Base-by-base conservation (phyloP, 2,888 invertebrate genomes). In the Rhamphomyia laevipes region DNA sequence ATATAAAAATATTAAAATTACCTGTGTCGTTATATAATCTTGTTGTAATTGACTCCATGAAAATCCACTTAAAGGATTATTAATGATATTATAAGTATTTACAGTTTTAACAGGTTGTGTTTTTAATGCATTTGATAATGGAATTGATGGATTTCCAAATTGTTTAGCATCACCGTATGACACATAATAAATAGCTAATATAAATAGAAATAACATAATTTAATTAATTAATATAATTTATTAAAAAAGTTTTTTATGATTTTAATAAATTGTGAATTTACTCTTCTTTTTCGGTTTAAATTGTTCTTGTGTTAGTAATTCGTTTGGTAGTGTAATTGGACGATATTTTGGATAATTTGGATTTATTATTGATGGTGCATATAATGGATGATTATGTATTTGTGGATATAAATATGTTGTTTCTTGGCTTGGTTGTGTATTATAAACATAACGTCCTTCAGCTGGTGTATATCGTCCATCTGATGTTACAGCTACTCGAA, bases 321-420 rank as follows among this genome's bases (percentile, higher is more conserved):
- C 60, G 58, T 64, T 67, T 40, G 65, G 66, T 46, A 67, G 56
- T 43, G 63, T 60, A 31, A 68, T 53, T 38, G 65, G 65, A 12
- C 58, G 59, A 52, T 66, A 66, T 21, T 59, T 56, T 7, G 70
- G 70, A 45, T 62, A 51, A 6, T 58, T 57, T 46, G 65, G 62
- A 47, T 56, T 57, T 30, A 42, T 16, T 12, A 60, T 57, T 27
- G 59, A 51, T 13, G 55, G 52, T 6, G 46, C 23, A 31, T 59
- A 58, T 53, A 59, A 52, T 50, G 43, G 55, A 55, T 63, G 61
- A 18, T 66, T 65, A 53, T 66, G 61, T 6, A 64, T 62, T 55
- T 69, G 70, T 30, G 76, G 71, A 55, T 76, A 74, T 40, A 77
- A 63, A 63, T 79, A 79, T 3, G 79, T 79, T 2, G 79, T 78